These are phyloP conservation scores for Ornithoptera alexandrae DNA, from an alignment of 2,888 invertebrate species.

Conservation along the genomic window DNA sequence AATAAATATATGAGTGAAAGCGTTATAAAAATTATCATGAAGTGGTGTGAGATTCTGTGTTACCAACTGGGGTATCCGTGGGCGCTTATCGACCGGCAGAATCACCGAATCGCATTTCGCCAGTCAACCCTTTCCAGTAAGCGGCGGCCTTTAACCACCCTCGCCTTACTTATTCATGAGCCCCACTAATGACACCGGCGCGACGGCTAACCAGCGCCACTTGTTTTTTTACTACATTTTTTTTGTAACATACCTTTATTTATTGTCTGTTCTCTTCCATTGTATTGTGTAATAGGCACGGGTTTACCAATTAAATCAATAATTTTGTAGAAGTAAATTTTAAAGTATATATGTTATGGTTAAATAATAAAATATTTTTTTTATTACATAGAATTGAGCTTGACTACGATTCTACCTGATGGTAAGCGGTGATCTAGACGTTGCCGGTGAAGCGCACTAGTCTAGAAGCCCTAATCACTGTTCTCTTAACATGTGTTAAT, in stretches of 20 bases:
- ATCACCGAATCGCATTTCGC: slow-evolving; percentile 46
- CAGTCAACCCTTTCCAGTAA: slow-evolving; percentile 51
- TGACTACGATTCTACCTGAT: no score
- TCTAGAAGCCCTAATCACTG: no score
- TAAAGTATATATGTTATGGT: no score
- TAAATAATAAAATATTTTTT: no score
- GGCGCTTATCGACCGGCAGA: slow-evolving; percentile 52
- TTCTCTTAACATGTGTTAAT: no score
- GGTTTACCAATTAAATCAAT: neutral
- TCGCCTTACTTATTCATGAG: slow-evolving; percentile 44
- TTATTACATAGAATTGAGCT: no score
- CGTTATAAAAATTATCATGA: neutral
- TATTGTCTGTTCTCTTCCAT: neutral
- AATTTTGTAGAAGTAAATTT: neutral
- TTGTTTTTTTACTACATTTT: slow-evolving; percentile 28
- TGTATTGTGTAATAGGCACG: neutral
- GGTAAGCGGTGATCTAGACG: no score
- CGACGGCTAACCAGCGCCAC: slow-evolving; percentile 32
- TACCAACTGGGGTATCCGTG: slow-evolving; percentile 27
- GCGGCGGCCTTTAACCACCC: slow-evolving; percentile 45
- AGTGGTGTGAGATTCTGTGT: slow-evolving; percentile 15
- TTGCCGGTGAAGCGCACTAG: no score
- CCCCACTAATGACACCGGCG: slow-evolving; percentile 39
- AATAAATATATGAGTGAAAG: no score
- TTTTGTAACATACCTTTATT: slow-evolving; percentile 14